Base-by-base conservation (phyloP, 2,888 invertebrate genomes). In the Nomada flava region DNA sequence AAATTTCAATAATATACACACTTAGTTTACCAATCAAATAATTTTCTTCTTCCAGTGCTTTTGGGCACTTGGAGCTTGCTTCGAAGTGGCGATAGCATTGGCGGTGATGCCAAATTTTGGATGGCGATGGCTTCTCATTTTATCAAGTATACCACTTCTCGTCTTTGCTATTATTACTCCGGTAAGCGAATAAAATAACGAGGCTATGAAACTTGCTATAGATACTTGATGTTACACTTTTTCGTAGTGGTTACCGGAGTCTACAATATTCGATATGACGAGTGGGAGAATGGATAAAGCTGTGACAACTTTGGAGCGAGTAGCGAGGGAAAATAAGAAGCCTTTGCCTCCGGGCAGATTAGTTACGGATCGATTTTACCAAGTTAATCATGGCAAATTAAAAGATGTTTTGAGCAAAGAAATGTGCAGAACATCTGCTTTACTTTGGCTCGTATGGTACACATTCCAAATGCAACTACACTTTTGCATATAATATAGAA, bases 21-120 rank as follows among this genome's bases (percentile, higher is more conserved):
- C 36, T 29, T 55, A n/a, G 23, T 18, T 69, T 75, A 42, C 62
- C 64, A 4, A 63, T 26, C 36, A 36, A 10, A 53, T 59, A 47
- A 47, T 47, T 47, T 44, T 29, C 23, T 57, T 75, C 23, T 78
- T 20, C 42, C 76, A 98, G 97, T 98, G 98, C 94, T 99, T 99
- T 94, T 99, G 98, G 99, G 98, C 98, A 0, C 95, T 99, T 60
- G 99, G 99, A 52, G 98, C 98, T 13, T 98, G 98, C 93, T 96
- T 98, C 91, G 98, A 98, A 94, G 98, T 98, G 67, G 96, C 98
- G 26, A 94, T 99, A 83, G 98, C 98, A 18, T 95, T 98, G 87
- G 95, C 97, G 52, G 96, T 99, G 75, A 98, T 98, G 97, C 98
- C 98, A 1, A 96, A 97, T 0, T 95, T 98, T 86, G 98, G 98